A percentile compares a stretch with the other conserved stretches of the same genome.
phyloP scores from a whole-genome alignment of 2,113 vertebrate genomes.

The Cephalopterus ornatus region DNA sequence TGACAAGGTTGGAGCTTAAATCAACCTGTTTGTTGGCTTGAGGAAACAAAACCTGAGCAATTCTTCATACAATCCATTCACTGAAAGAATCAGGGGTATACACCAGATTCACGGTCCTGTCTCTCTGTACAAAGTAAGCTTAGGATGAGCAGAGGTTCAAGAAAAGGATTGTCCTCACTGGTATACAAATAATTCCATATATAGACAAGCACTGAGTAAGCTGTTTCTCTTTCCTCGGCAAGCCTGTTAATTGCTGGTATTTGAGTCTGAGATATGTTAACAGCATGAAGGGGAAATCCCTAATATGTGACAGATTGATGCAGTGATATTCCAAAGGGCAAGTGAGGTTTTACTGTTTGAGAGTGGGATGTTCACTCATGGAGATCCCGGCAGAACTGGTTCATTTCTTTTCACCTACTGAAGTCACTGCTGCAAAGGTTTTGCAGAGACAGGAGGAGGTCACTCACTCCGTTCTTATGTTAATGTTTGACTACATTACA shows the following conservation, averaged over 20 bases:
- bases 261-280: not conserved
- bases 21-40: not conserved
- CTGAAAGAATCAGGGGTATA: not conserved
- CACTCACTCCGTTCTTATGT: not conserved
- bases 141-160: not conserved
- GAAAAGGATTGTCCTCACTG: not conserved
- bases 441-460: not conserved
- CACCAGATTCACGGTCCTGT: not conserved
- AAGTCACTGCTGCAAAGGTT: not conserved
- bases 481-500: conserved; percentile 39
- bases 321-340: not conserved
- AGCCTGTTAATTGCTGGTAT: not conserved
- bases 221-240: not conserved
- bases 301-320: conserved; percentile 40
- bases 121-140: not conserved
- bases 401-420: not conserved
- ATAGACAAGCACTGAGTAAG: not conserved
- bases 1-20: not conserved
- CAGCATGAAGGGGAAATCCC: not conserved
- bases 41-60: not conserved
- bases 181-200: not conserved
- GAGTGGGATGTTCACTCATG: not conserved
- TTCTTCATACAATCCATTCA: not conserved
- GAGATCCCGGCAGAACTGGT: not conserved
- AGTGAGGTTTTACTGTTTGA: not conserved